Evolutionary conservation across 1,140 invertebrate species (phyloP), one percentile per base, ranked within the genome.

Genomic region (Heliconius hewitsoni): DNA sequence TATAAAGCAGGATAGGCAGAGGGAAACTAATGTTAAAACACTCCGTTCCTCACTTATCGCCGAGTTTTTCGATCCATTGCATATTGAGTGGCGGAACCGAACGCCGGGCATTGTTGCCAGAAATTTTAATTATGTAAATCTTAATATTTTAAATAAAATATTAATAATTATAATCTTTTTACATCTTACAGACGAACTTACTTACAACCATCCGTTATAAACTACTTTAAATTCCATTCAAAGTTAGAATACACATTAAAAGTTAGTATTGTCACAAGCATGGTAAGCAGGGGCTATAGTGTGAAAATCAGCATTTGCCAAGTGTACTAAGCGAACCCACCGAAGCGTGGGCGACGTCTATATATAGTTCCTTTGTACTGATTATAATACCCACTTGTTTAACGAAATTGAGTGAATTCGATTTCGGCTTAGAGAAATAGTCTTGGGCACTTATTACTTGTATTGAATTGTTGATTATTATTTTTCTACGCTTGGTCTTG

Each of bases 291-390:
- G 30, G 52, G 71, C 37, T 57, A 34, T 78, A 78, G 55, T 18
- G 71, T 52, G 50, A 66, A 73, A 66, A 23, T 78, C 77, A 78
- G 55, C 77, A 71, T 73, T 78, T 73, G 27, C 71, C 18, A 78
- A 78, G 71, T 73, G 71, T 52, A 60, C 71, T 42, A 23, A n/a
- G 9, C 55, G n/a, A 60, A 23, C 55, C 19, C 3, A 27, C n/a
- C n/a, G n/a, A 52, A 73, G 37, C 50, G 77, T 73, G 71, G 77
- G 77, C 71, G 77, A 73, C 18, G 71, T 66, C 77, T 78, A 78
- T 74, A 78, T 78, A 73, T 78, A 78, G 77, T 13, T 8, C 71
- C 77, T 73, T 78, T 78, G 50, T 73, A 16, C 71, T 8, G 42
- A 78, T 78, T 60, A 78, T 78, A 73, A 50, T 78, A 78, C 60